A percentile compares a stretch with the other conserved stretches of the same genome.
Evolutionary conservation across 2,113 vertebrate genomes (phyloP).

Genomic region (Gymnocephalus cernua): DNA sequence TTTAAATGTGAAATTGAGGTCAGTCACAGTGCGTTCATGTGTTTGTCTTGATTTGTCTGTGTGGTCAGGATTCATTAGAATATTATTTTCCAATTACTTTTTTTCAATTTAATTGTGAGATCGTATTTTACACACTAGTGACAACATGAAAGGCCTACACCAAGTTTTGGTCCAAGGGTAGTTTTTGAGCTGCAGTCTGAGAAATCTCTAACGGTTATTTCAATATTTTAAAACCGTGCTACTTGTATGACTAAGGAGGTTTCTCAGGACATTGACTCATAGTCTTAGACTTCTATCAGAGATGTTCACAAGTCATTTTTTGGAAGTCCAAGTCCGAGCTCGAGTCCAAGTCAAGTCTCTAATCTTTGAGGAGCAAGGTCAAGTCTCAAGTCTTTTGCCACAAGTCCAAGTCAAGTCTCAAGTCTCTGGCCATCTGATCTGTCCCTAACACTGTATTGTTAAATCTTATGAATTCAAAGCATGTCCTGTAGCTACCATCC

Average conservation of each 20-base stretch:
- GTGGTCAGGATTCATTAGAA: conserved; percentile 15
- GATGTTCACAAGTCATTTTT: no score
- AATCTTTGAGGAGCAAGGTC: no score
- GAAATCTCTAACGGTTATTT: not conserved
- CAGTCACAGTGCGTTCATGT: conserved; percentile 1
- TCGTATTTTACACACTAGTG: not conserved
- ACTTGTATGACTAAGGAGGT: not conserved
- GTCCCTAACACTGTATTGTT: no score
- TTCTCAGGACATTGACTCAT: not conserved
- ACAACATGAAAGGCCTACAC: no score
- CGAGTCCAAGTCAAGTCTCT: no score
- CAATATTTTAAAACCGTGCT: not conserved
- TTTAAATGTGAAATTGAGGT: conserved; percentile 42
- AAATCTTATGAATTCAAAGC: no score
- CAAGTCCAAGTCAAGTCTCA: no score
- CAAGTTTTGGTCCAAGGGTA: no score
- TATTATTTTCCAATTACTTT: not conserved
- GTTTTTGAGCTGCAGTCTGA: not conserved
- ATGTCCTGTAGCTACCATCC: no score
- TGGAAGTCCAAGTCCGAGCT: no score
- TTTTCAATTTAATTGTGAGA: conserved; percentile 4
- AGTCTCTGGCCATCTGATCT: no score
- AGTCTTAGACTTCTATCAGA: not conserved
- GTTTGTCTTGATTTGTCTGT: conserved; percentile 1
- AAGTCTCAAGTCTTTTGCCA: no score